These are phyloP conservation scores for Acronicta aceris DNA, from an alignment of 2,888 invertebrate species.

Conservation along the genomic window DNA sequence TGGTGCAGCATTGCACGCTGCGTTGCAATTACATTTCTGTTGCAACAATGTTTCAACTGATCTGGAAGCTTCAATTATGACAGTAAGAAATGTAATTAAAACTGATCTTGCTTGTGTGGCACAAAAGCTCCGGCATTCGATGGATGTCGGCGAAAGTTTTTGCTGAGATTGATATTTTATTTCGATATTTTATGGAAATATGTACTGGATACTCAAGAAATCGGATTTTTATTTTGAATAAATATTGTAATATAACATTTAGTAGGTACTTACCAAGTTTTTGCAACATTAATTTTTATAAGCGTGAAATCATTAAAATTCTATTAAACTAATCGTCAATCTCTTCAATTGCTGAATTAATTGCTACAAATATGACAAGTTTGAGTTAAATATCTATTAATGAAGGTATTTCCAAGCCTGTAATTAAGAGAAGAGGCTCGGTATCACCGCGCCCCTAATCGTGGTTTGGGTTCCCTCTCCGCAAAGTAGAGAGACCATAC, in stretches of 20 bases:
- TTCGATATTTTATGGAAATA: no score
- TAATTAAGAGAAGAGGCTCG: conserved; percentile 63
- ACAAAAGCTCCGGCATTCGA: conserved; percentile 35
- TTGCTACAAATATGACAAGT: conserved; percentile 22
- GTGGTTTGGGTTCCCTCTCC: conserved; percentile 59
- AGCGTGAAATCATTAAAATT: no score
- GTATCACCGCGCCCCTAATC: conserved; percentile 64
- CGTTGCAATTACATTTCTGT: neutral
- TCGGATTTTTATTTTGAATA: no score
- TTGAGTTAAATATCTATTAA: conserved; percentile 48
- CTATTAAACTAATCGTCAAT: neutral
- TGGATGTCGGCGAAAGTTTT: conserved; percentile 15
- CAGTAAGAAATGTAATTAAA: conserved; percentile 49
- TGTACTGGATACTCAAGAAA: no score
- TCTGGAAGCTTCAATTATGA: conserved; percentile 14
- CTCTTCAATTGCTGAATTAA: conserved; percentile 10
- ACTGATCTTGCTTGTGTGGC: conserved; percentile 32
- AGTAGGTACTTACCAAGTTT: no score
- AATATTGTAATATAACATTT: no score
- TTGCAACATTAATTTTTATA: no score
- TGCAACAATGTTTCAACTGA: conserved; percentile 21
- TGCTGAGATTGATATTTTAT: conserved; percentile 4
- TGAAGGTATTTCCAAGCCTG: conserved; percentile 43
- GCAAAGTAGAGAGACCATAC: conserved; percentile 25
- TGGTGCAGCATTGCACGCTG: neutral